Base-by-base conservation (phyloP, 2,797 vertebrate genomes). In the Gymnodraco acuticeps region DNA sequence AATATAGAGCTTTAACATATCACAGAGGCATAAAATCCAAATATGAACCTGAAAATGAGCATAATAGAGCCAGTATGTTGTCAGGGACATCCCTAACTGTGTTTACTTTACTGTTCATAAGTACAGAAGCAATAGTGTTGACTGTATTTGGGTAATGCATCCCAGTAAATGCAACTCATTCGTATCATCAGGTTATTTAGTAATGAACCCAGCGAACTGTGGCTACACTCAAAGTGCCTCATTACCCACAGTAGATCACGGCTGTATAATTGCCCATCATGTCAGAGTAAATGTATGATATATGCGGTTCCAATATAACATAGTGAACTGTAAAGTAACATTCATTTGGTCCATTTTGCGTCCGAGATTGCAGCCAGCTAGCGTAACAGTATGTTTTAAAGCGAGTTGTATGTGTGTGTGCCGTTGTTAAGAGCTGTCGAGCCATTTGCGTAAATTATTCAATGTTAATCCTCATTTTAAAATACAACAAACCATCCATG, bases 381-480 rank as follows among this genome's bases (percentile, higher is more conserved):
- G 69, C 5, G 42, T 50, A 81, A 75, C 33, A 10, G n/a, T 15
- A 51, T 17, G n/a, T 19, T 65, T 27, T 64, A 51, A 20, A n/a
- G n/a, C 2, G 20, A 48, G 17, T 19, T 76, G 66, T 66, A 68
- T 51, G 42, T 68, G 72, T 74, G 80, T 87, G 75, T 70, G 68
- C 64, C 16, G 52, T 82, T 88, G 85, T 89, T 90, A 88, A 81
- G 83, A 87, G 80, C 84, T 87, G 83, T 79, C 79, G 74, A 83
- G 76, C 74, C 78, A 73, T 93, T 90, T 83, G 70, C 81, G 86
- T 94, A 90, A 93, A 95, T 95, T 88, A 94, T 93, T 92, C 82
- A 92, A 52, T 64, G 72, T 70, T 85, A 83, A 88, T 88, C 66
- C 74, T 88, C 81, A 74, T 91, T 92, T 85, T 87, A 73, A 90